phyloP scores from a whole-genome alignment of 2,797 vertebrate genomes.

The Lacerta viridis region DNA sequence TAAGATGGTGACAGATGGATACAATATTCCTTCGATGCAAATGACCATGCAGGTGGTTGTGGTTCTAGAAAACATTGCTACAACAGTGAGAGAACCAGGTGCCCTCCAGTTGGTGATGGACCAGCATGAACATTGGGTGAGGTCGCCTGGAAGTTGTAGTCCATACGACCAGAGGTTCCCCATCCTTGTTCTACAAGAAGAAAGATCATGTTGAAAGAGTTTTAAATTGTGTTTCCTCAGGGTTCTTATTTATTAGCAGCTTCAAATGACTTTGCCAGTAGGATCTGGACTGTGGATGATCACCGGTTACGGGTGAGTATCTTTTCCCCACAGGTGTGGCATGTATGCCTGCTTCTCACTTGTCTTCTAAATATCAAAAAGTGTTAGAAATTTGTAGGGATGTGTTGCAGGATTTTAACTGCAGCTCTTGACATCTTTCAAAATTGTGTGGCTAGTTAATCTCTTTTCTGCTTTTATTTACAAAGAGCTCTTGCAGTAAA shows the following conservation, averaged over 20 bases:
- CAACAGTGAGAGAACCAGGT: neutral
- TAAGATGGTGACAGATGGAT: neutral
- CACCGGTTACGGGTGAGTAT: constrained; percentile 91
- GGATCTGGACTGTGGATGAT: constrained; percentile 98
- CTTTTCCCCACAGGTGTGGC: neutral
- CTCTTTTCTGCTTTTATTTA: neutral
- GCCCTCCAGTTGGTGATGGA: no score
- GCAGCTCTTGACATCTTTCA: neutral
- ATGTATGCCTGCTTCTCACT: neutral
- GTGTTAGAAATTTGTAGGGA: fast-evolving
- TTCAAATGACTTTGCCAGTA: constrained; percentile 97
- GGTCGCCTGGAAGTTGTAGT: no score
- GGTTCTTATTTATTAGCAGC: constrained; percentile 94
- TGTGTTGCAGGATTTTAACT: constrained; percentile 15
- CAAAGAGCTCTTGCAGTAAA: neutral
- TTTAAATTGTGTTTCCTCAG: constrained; percentile 76
- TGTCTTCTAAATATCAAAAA: neutral
- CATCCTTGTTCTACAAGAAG: neutral
- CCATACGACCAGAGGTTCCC: no score
- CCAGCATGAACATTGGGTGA: no score
- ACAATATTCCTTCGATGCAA: neutral
- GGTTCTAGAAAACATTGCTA: neutral
- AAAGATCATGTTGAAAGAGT: neutral
- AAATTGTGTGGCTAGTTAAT: neutral
- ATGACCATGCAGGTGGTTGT: neutral